Conservation (phyloP, 2,797 vertebrate species). For the Remorina albescens region DNA sequence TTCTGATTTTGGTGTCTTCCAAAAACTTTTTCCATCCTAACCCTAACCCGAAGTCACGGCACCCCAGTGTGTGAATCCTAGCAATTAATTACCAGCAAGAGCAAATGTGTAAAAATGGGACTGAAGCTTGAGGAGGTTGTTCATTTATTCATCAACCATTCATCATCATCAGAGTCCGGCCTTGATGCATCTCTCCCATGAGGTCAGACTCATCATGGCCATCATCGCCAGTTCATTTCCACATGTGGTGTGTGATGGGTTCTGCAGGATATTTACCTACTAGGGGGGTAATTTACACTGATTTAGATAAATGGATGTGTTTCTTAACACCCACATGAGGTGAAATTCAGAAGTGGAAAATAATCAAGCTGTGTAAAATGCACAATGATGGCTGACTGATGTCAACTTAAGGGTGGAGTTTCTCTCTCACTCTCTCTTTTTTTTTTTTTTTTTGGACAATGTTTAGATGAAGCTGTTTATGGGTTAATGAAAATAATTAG, state of each 20-base stretch:
- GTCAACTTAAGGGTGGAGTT: not conserved
- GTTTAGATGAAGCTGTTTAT: not conserved
- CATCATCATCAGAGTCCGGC: constrained; percentile 39
- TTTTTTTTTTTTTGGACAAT: not conserved
- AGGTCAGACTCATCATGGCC: constrained; percentile 16
- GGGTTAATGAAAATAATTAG: constrained; percentile 31
- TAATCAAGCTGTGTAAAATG: not conserved
- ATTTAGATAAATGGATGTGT: constrained; percentile 22
- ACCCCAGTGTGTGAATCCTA: constrained; percentile 45
- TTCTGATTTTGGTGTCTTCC: not conserved
- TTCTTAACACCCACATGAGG: not conserved
- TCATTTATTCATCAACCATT: constrained; percentile 71
- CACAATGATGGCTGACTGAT: not conserved
- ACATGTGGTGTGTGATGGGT: constrained; percentile 5
- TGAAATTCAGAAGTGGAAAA: not conserved
- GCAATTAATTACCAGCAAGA: constrained; percentile 75
- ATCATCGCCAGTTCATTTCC: constrained; percentile 5
- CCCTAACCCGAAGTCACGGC: constrained; percentile 37
- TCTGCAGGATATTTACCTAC: constrained; percentile 34
- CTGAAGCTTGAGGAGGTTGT: constrained; percentile 51
- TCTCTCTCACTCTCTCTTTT: not conserved
- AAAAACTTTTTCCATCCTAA: constrained; percentile 21
- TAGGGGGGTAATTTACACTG: constrained; percentile 6
- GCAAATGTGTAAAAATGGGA: constrained; percentile 56
- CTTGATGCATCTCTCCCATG: constrained; percentile 42